Evolutionary conservation across 2,113 vertebrate species (phyloP).

Genomic region (Serilophus lunatus): DNA sequence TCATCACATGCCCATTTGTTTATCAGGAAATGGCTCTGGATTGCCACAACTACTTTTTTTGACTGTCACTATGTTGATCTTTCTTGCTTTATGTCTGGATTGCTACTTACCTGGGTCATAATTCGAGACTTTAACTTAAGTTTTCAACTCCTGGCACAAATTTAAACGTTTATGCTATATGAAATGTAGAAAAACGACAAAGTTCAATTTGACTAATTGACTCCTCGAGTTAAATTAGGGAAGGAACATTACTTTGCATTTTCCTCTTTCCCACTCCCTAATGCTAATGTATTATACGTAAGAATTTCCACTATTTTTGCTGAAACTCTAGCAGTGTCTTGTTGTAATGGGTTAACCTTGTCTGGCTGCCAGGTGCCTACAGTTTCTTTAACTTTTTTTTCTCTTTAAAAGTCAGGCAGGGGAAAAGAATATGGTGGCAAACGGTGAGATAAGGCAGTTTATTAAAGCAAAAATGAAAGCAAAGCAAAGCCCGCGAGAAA

Average conservation of each 20-base stretch:
- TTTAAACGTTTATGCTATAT: not conserved
- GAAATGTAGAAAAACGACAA: not conserved
- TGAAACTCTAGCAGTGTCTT: not conserved
- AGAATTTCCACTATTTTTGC: not conserved
- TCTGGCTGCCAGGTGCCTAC: no score
- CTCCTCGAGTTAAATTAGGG: not conserved
- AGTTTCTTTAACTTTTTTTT: no score
- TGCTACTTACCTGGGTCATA: not conserved
- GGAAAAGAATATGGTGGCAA: no score
- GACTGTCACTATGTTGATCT: not conserved
- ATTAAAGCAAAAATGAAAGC: no score
- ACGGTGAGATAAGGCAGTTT: no score
- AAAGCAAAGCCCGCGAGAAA: no score
- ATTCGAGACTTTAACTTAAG: not conserved
- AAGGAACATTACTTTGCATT: not conserved
- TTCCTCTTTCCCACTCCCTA: not conserved
- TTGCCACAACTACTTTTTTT: not conserved
- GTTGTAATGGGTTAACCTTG: no score
- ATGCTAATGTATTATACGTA: not conserved
- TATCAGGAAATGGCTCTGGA: not conserved
- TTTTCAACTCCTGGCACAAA: not conserved
- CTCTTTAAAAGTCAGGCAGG: no score
- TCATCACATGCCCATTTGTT: not conserved
- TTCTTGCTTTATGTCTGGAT: not conserved
- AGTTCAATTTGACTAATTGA: not conserved